A percentile compares a stretch with the other conserved stretches of the same genome.
Conservation (phyloP, 2,113 vertebrate species). For the Oplegnathus fasciatus region DNA sequence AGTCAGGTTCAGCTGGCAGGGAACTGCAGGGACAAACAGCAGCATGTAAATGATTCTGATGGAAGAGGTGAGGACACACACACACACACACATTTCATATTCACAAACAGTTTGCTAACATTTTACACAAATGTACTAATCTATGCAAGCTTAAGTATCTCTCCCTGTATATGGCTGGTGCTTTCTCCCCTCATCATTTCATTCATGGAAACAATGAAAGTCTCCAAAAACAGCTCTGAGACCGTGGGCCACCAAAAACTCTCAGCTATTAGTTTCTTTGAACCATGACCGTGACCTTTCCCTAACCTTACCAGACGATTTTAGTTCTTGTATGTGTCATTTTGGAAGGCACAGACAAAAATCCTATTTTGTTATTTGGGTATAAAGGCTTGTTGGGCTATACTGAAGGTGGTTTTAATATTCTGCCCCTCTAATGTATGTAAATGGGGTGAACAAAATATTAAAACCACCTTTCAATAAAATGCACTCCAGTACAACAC, state of each 20-base stretch:
- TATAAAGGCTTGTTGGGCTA: neutral
- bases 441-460: too few species aligned
- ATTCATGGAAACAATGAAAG: neutral
- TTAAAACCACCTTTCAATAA: too few species aligned
- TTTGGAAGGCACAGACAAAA: neutral
- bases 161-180: neutral
- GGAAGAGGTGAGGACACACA: neutral
- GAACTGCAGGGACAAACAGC: conserved; percentile 77
- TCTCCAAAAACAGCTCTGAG: neutral
- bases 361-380: neutral
- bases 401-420: neutral
- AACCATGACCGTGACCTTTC: neutral
- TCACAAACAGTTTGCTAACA: neutral
- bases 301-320: neutral
- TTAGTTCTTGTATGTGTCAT: neutral
- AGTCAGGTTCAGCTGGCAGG: conserved; percentile 90
- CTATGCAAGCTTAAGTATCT: too few species aligned
- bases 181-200: neutral
- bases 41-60: conserved; percentile 8
- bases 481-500: too few species aligned
- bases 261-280: neutral
- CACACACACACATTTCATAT: neutral
- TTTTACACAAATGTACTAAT: neutral
- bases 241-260: neutral
- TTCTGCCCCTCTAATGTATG: too few species aligned